A percentile compares a stretch with the other conserved stretches of the same genome.
phyloP scores from a whole-genome alignment of 2,113 vertebrate species.

The Lophotis ruficrista region DNA sequence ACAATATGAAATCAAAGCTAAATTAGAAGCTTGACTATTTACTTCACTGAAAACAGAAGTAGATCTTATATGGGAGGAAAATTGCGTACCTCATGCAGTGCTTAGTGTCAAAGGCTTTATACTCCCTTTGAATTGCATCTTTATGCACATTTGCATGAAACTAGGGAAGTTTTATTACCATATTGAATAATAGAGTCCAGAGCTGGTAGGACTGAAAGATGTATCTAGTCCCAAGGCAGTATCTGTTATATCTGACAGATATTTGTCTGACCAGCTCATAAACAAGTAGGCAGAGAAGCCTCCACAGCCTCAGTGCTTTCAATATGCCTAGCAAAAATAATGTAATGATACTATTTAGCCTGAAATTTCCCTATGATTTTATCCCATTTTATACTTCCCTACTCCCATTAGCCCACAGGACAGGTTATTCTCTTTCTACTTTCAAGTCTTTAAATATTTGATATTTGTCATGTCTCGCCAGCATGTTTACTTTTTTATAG shows the following conservation, averaged over 20 bases:
- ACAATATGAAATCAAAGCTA: conserved; percentile 35
- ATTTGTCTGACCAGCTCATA: not conserved
- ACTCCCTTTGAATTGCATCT: not conserved
- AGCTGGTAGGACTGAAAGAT: not conserved
- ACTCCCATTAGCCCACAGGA: not conserved
- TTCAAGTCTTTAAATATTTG: not conserved
- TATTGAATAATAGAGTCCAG: not conserved
- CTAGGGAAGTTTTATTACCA: conserved; percentile 5
- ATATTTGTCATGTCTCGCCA: not conserved
- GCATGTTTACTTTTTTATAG: not conserved
- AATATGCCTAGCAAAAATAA: not conserved
- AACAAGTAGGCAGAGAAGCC: not conserved
- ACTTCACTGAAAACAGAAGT: not conserved
- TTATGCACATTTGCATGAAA: not conserved
- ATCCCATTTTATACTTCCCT: not conserved
- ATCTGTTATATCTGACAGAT: not conserved
- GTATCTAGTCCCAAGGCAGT: not conserved
- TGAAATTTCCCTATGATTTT: conserved; percentile 5
- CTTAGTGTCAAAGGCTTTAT: conserved; percentile 1
- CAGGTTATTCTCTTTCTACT: not conserved
- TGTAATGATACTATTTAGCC: not conserved
- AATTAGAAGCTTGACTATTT: not conserved
- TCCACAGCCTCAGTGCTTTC: not conserved
- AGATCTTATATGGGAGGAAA: not conserved
- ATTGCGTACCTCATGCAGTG: not conserved